Percentiles rank a stretch among this genome's conserved stretches.
phyloP scores from a whole-genome alignment of 2,113 vertebrate species.

The Calidris pugnax region DNA sequence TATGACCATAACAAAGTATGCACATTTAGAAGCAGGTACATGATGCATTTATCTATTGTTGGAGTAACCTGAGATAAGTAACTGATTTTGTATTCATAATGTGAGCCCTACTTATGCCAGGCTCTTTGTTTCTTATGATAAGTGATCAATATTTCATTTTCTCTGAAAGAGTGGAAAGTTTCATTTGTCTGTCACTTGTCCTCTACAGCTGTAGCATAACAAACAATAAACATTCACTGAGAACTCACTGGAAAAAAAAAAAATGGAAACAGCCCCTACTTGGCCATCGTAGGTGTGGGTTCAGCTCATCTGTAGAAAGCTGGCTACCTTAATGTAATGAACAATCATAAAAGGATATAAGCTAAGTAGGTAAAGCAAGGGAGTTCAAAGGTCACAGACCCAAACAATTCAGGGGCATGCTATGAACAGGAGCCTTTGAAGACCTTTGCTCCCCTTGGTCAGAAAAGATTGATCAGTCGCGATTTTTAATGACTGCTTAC shows the following conservation, averaged over 20 bases:
- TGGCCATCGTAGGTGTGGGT: not conserved
- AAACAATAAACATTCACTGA: conserved; percentile 32
- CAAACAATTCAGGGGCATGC: conserved; percentile 53
- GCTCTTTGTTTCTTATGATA: conserved; percentile 83
- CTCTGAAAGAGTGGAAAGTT: conserved; percentile 78
- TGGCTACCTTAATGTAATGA: conserved; percentile 70
- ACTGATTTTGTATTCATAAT: conserved; percentile 65
- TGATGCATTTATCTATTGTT: conserved; percentile 22
- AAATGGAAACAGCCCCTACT: not conserved
- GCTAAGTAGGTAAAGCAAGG: conserved; percentile 36
- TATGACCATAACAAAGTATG: not conserved
- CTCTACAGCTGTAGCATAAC: conserved; percentile 57
- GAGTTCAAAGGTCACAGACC: conserved; percentile 56
- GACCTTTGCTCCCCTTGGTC: conserved; percentile 77
- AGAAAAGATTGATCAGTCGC: conserved; percentile 66
- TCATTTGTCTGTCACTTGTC: conserved; percentile 67
- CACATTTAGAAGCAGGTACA: not conserved
- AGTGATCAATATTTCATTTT: conserved; percentile 97
- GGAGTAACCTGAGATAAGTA: conserved; percentile 41
- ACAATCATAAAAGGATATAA: conserved; percentile 70
- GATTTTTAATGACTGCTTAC: conserved; percentile 74
- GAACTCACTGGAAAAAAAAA: not conserved
- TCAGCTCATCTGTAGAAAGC: conserved; percentile 3
- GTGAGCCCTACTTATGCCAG: conserved; percentile 66
- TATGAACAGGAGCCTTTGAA: conserved; percentile 70